phyloP scores from a whole-genome alignment of 2,888 invertebrate species.

The Caenorhabditis sp. region DNA sequence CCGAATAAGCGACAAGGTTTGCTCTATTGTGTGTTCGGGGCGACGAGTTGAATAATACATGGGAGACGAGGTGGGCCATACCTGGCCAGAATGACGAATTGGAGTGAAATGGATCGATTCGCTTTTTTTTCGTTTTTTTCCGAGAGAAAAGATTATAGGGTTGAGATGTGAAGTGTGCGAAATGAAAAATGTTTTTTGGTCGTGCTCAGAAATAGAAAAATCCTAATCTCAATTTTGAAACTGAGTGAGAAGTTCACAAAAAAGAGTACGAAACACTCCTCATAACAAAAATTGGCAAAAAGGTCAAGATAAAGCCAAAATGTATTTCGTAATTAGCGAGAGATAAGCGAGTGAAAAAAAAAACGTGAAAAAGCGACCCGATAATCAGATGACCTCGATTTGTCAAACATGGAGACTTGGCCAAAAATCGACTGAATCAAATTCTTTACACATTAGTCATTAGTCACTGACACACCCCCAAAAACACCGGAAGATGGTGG shows the following conservation, averaged over 20 bases:
- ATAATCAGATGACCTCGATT: slow-evolving; percentile 52
- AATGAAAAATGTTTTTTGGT: not conserved
- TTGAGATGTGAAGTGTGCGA: not conserved
- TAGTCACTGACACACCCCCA: slow-evolving; percentile 33
- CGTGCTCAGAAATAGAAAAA: no score
- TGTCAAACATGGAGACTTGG: slow-evolving; percentile 9
- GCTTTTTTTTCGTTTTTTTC: not conserved
- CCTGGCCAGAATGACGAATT: slow-evolving; percentile 2
- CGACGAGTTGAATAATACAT: slow-evolving; percentile 42
- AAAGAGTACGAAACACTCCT: no score
- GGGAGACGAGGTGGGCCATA: not conserved
- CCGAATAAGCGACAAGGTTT: slow-evolving; percentile 44
- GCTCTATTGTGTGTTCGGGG: slow-evolving; percentile 59
- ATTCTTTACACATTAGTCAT: slow-evolving; percentile 45
- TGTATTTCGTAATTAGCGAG: slow-evolving; percentile 9
- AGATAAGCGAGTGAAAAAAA: not conserved
- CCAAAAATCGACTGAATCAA: slow-evolving; percentile 36
- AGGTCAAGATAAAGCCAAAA: not conserved
- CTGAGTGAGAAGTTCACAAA: no score
- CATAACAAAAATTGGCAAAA: not conserved
- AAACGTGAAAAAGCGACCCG: not conserved
- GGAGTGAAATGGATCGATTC: not conserved
- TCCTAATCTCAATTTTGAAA: no score
- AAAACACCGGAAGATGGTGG: slow-evolving; percentile 3
- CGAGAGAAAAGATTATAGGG: slow-evolving; percentile 3